Conservation (phyloP, 1,140 invertebrate genomes). For the Anoplophora glabripennis region DNA sequence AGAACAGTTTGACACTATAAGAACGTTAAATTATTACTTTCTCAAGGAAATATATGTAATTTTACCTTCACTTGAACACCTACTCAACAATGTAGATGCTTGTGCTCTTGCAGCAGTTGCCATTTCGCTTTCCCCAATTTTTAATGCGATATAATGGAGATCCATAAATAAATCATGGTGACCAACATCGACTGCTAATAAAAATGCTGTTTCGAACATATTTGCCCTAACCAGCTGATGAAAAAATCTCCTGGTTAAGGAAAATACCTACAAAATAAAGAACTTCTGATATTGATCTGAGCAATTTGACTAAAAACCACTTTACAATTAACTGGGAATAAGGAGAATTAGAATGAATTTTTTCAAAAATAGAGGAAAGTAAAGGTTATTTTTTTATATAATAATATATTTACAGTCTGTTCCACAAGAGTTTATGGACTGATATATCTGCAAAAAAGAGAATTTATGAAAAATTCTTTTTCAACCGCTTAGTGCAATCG, state of each 20-base stretch:
- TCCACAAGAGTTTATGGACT: too few relatives aligned
- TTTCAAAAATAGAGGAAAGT: too few relatives aligned
- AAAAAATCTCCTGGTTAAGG: constrained; percentile 74
- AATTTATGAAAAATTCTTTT: too few relatives aligned
- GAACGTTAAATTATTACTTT: neutral
- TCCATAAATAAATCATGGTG: constrained; percentile 83
- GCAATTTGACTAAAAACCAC: too few relatives aligned
- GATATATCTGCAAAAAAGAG: too few relatives aligned
- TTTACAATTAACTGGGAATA: too few relatives aligned
- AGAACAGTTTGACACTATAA: constrained; percentile 58
- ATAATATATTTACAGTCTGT: too few relatives aligned
- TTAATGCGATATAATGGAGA: constrained; percentile 73
- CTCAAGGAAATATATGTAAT: neutral
- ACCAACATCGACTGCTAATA: constrained; percentile 78
- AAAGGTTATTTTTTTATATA: too few relatives aligned
- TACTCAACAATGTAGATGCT: constrained; percentile 63
- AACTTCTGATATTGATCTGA: too few relatives aligned
- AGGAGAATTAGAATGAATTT: too few relatives aligned
- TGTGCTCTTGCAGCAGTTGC: constrained; percentile 72
- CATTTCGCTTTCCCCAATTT: constrained; percentile 65
- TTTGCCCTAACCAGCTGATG: constrained; percentile 74
- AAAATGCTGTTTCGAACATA: constrained; percentile 80
- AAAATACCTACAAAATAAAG: constrained; percentile 60
- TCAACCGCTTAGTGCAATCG: too few relatives aligned
- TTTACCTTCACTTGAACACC: constrained; percentile 56